Evolutionary conservation across 2,797 vertebrate genomes (phyloP).

Genomic region (Myotis findleyi): DNA sequence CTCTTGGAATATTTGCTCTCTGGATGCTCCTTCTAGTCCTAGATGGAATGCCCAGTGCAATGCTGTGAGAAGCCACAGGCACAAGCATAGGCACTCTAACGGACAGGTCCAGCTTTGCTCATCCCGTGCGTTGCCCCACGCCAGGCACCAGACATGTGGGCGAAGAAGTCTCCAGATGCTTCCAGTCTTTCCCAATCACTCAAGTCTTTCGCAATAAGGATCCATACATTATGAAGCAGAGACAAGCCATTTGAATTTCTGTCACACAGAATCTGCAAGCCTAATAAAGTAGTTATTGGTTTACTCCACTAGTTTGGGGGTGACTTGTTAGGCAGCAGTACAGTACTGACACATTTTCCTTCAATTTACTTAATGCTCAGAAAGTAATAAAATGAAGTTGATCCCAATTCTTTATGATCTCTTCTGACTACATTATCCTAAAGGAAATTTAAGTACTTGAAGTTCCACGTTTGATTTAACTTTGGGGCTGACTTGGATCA

Average conservation of each 20-base stretch:
- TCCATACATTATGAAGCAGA: not conserved
- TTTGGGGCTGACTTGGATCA: not conserved
- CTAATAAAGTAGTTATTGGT: not conserved
- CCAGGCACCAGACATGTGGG: not conserved
- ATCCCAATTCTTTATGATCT: constrained; percentile 16
- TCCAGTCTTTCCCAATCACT: not conserved
- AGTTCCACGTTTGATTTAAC: not conserved
- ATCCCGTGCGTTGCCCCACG: not conserved
- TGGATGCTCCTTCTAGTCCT: not conserved
- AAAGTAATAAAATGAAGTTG: not conserved
- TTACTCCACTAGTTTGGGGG: not conserved
- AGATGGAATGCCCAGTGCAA: not conserved
- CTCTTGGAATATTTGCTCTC: not conserved
- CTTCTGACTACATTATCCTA: constrained; percentile 14
- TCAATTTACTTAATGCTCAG: constrained; percentile 29
- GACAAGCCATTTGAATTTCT: not conserved
- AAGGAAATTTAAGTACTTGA: not conserved
- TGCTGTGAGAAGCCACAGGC: not conserved
- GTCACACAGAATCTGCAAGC: not conserved
- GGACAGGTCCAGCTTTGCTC: no score
- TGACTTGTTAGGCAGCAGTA: not conserved
- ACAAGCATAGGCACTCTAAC: not conserved
- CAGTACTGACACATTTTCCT: constrained; percentile 29
- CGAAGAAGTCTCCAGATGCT: not conserved
- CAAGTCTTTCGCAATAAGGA: not conserved